Evolutionary conservation across 2,888 invertebrate genomes (phyloP).

Genomic region (Lordiphosa andalusiaca): DNA sequence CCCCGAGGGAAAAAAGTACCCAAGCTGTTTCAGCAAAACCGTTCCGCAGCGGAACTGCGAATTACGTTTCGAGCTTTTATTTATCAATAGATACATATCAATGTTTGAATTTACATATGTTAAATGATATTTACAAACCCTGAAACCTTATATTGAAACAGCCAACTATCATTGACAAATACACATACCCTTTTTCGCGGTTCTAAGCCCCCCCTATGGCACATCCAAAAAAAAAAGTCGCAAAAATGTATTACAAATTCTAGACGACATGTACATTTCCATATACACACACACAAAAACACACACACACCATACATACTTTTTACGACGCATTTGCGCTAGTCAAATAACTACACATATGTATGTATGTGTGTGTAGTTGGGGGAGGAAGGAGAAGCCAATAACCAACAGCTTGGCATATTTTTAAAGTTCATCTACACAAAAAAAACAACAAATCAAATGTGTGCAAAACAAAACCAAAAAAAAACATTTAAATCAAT

Average conservation of each 20-base stretch:
- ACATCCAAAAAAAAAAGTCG: slow-evolving; percentile 16
- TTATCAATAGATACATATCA: too few relatives aligned
- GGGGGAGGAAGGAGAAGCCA: slow-evolving; percentile 8
- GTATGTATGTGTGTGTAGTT: neutral
- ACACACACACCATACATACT: too few relatives aligned
- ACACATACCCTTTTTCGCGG: too few relatives aligned
- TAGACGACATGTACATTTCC: slow-evolving; percentile 35
- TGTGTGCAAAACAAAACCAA: slow-evolving; percentile 17
- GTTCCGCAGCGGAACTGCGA: too few relatives aligned
- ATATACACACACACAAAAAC: slow-evolving; percentile 13
- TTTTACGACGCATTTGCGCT: slow-evolving; percentile 66
- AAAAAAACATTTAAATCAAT: slow-evolving; percentile 50
- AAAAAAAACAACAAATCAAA: slow-evolving; percentile 14
- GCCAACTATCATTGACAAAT: too few relatives aligned
- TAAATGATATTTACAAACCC: too few relatives aligned
- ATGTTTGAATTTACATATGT: too few relatives aligned
- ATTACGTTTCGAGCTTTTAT: too few relatives aligned
- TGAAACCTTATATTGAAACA: too few relatives aligned
- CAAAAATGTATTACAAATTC: slow-evolving; percentile 63
- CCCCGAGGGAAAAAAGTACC: too few relatives aligned
- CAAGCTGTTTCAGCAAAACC: too few relatives aligned
- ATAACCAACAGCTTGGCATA: slow-evolving; percentile 40
- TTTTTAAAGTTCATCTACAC: slow-evolving; percentile 70
- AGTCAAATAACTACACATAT: slow-evolving; percentile 41
- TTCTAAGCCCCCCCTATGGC: too few relatives aligned